Base-by-base conservation (phyloP, 2,888 invertebrate species). In the Chelonus formosanus region DNA sequence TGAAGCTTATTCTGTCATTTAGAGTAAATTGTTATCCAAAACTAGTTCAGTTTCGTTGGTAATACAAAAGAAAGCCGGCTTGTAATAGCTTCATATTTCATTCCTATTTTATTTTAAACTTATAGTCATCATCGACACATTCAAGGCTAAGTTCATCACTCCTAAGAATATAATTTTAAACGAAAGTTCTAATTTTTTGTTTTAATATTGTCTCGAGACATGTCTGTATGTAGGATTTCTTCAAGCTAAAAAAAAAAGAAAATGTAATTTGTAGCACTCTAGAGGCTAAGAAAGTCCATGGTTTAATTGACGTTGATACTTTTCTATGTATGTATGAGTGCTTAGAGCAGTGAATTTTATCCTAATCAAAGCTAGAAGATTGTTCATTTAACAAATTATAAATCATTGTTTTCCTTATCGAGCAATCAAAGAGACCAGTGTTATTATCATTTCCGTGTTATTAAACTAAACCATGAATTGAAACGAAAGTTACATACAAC, bases 251-350 rank as follows among this genome's bases (percentile, higher is more conserved):
- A 40, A 40, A 40, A 40, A 6, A 40, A 40, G 40, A 40, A 40
- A 40, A 40, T 40, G 40, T 40, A 40, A 40, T 53, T 47, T 48
- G 53, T 31, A 32, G 7, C 8, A 47, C 8, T 67, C 31, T 35
- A 52, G 43, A 54, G 53, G 50, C 61, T 65, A 74, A 67, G 76
- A 72, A 75, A 76, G 74, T 74, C 65, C 69, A 6, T 40, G 40
- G 6, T 40, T 73, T 73, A 73, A 74, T 72, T 72, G 71, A 63
- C 65, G 70, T 63, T 68, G 72, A 74, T 72, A 70, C 61, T 58
- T 66, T 56, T 40, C 6, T 40, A 40, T 40, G 10, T 61, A 55
- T 67, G 65, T 62, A 31, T 61, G 57, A 68, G 65, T 62, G 69
- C 55, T 36, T 10, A 4, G 40, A 40, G 40, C 6, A 40, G 6